Evolutionary conservation across 1,140 invertebrate species (phyloP), one percentile per base, ranked within the genome.

Genomic region (Macrobrachium nipponense): DNA sequence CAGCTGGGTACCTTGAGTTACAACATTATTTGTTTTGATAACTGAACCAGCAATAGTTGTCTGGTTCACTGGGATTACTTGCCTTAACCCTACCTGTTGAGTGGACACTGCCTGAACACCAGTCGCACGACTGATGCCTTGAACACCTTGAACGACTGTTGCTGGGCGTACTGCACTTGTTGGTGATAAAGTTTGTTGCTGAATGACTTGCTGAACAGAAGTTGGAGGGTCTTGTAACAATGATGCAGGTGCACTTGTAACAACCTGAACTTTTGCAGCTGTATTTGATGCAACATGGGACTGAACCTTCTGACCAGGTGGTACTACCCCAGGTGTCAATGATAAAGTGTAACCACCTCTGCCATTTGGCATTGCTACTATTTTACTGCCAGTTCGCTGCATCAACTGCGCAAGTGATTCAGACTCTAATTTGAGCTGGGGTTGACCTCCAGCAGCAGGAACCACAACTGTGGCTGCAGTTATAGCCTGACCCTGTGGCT

Each of bases 311-410:
- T 87, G 73, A 72, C 86, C 66, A 44, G 83, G 78, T 23, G 81
- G 43, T 43, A 80, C 83, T 43, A 80, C 87, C 51, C 83, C 80
- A 60, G 86, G 79, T 60, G 85, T 86, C 20, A 89, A 80, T 27
- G 88, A 89, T 23, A 89, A 81, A 66, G 81, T 87, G 64, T 89
- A 89, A 6, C 88, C 88, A 20, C 88, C 88, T 79, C 86, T 64
- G 14, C 82, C 88, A 85, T 87, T 89, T 27, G 88, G 88, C 44
- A 89, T 79, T 20, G 88, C 88, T 36, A 89, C 86, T 36, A 89
- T 87, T 43, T 87, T 87, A 20, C 85, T 84, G 0, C 88, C 88
- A 23, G 86, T 89, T 73, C 86, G 70, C 75, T 89, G 88, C 61
- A 89, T 78, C 44, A 89, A 44, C 44, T 87, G 86, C 14, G 88